Evolutionary conservation across 2,113 vertebrate species (phyloP).

Genomic region (Fukomys damarensis): DNA sequence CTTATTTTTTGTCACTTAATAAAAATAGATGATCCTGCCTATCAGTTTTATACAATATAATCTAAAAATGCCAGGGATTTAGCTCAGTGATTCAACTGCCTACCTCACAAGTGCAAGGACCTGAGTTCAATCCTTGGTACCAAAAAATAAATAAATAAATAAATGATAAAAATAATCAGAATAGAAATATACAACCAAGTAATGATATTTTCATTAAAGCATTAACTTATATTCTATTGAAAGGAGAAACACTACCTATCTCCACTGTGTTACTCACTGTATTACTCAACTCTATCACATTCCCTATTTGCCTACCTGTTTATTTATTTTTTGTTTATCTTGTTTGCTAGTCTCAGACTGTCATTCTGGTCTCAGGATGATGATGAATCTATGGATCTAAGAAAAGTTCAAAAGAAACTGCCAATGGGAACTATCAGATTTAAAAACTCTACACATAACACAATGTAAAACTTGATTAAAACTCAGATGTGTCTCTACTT

Average conservation of each 20-base stretch:
- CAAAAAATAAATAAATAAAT: no score
- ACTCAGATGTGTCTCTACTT: background rate
- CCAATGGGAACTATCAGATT: background rate
- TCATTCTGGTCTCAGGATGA: background rate
- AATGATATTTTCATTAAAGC: background rate
- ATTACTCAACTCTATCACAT: background rate
- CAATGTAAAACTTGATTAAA: constrained; percentile 9
- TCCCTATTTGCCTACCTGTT: background rate
- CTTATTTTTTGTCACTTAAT: background rate
- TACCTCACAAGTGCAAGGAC: no score
- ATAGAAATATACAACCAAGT: background rate
- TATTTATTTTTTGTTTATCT: background rate
- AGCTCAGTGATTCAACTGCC: no score
- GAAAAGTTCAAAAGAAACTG: constrained; percentile 6
- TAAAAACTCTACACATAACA: background rate
- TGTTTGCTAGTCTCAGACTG: background rate
- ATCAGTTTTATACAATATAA: constrained; percentile 12
- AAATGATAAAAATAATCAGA: background rate
- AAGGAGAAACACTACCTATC: background rate
- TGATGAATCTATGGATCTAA: background rate
- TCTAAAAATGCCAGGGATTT: no score
- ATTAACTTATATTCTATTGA: background rate
- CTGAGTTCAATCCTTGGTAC: no score
- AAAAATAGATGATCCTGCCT: background rate
- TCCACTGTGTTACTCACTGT: accelerated